Conservation (phyloP, 2,797 vertebrate species). For the Pantherophis alleghaniensis region DNA sequence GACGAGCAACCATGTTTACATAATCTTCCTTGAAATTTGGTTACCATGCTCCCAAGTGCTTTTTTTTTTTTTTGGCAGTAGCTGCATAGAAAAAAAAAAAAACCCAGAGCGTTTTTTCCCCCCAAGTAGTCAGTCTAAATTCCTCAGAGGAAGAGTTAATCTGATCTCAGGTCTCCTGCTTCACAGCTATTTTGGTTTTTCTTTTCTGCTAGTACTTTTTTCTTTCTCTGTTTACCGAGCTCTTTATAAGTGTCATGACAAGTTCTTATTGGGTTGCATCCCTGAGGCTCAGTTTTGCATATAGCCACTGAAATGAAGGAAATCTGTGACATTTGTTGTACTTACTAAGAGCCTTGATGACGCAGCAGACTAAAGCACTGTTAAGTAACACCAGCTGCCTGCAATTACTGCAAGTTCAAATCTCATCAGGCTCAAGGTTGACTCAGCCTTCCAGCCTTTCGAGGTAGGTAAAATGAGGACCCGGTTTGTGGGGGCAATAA, state of each 20-base stretch:
- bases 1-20: not conserved
- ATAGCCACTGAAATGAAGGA: not conserved
- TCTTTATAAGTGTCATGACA: not conserved
- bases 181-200: not conserved
- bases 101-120: not conserved
- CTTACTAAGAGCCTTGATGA: no score
- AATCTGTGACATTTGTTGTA: slow-evolving; percentile 1
- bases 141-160: not conserved
- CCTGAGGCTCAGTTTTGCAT: not conserved
- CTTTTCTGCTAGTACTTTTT: not conserved
- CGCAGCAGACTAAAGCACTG: no score
- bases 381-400: no score
- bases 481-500: no score
- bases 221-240: not conserved
- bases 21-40: not conserved
- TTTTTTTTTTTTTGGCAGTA: not conserved
- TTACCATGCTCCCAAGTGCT: not conserved
- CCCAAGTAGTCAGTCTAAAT: not conserved
- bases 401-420: no score
- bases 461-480: no score
- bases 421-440: no score
- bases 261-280: not conserved
- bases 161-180: not conserved
- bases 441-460: no score
- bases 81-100: not conserved